Conservation (phyloP, 2,113 vertebrate species). For the Platysternon megacephalum region DNA sequence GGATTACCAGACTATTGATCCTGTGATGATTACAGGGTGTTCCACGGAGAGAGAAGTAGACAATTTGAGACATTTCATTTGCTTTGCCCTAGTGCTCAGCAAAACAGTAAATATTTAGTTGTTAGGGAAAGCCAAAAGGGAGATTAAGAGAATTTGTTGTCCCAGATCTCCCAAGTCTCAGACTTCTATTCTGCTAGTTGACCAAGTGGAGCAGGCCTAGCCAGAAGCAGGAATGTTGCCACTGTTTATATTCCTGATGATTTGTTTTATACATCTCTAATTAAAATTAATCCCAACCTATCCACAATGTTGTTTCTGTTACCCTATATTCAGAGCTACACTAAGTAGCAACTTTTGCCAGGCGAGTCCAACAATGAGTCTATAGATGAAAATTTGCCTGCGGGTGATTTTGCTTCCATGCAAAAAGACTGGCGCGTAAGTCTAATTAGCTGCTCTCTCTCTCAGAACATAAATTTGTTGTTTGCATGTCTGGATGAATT, state of each 20-base stretch:
- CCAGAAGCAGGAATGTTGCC: conserved; percentile 9
- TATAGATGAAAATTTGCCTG: not conserved
- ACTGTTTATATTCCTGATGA: not conserved
- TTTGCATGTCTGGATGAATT: not conserved
- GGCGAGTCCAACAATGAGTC: not conserved
- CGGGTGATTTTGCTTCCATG: not conserved
- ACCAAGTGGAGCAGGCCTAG: not conserved
- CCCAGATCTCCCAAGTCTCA: not conserved
- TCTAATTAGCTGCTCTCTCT: not conserved
- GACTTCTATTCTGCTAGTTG: not conserved
- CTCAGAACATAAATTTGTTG: not conserved
- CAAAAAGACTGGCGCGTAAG: not conserved
- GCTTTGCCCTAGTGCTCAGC: not conserved
- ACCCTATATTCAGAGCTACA: not conserved
- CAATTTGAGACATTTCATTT: not conserved
- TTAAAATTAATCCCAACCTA: not conserved
- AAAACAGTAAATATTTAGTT: conserved; percentile 48
- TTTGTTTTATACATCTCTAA: not conserved
- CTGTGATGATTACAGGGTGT: not conserved
- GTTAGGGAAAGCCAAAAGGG: not conserved
- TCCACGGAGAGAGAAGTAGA: not conserved
- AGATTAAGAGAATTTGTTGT: conserved; percentile 20
- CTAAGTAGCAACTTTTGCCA: not conserved
- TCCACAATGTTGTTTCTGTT: not conserved
- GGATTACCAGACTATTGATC: not conserved